A percentile compares a stretch with the other conserved stretches of the same genome.
These are phyloP conservation scores for Neogobius melanostomus DNA, from an alignment of 2,113 vertebrate genomes.

Conservation along the genomic window DNA sequence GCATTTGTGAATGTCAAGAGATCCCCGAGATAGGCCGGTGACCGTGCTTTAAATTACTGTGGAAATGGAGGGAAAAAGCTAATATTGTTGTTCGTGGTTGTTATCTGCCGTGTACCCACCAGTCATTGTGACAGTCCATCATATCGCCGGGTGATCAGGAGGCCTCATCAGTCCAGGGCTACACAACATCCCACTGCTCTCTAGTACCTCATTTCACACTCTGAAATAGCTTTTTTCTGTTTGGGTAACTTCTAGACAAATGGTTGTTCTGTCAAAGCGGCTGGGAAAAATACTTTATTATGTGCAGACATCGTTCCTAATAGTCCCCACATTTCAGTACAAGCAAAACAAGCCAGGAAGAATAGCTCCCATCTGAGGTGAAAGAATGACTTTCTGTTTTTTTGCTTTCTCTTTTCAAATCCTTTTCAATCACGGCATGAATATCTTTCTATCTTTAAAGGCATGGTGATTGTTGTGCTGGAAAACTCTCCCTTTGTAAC, in stretches of 20 bases:
- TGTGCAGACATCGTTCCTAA: not conserved
- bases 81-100: not conserved
- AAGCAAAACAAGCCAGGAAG: not conserved
- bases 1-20: slow-evolving; percentile 21
- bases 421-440: not conserved
- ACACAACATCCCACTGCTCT: slow-evolving; percentile 13
- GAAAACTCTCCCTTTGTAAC: too few relatives aligned
- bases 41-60: slow-evolving; percentile 18
- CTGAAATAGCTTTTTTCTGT: slow-evolving; percentile 4
- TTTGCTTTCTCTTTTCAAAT: not conserved
- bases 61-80: slow-evolving; percentile 22
- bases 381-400: not conserved
- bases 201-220: slow-evolving; percentile 21
- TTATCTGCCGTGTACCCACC: slow-evolving; percentile 13
- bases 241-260: slow-evolving; percentile 11
- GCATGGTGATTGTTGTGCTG: not conserved
- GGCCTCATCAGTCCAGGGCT: slow-evolving; percentile 23
- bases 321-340: not conserved
- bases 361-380: not conserved
- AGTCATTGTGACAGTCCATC: slow-evolving; percentile 25
- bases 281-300: slow-evolving; percentile 7
- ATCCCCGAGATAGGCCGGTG: not conserved
- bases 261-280: slow-evolving; percentile 9
- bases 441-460: too few relatives aligned
- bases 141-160: slow-evolving; percentile 12